These are phyloP conservation scores for Actinernus sp. DNA, from an alignment of 92 coral and sea anemone species.

Conservation along the genomic window DNA sequence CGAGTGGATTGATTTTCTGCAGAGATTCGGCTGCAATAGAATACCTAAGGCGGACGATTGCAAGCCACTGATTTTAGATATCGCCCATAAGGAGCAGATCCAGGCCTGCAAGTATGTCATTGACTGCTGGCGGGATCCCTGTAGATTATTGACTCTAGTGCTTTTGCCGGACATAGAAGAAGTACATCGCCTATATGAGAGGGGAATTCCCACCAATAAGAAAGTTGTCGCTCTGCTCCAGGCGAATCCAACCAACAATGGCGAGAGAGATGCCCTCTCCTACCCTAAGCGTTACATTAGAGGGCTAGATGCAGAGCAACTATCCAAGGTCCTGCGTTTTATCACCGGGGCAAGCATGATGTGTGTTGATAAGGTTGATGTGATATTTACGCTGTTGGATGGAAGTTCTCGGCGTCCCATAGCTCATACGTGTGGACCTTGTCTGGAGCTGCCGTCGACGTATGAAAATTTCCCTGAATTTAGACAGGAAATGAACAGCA, in stretches of 20 bases:
- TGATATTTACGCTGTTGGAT: conserved; percentile 21
- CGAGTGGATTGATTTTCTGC: too few relatives aligned
- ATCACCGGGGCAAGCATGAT: conserved; percentile 15
- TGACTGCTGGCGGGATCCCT: conserved; percentile 41
- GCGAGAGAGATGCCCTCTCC: conserved; percentile 23
- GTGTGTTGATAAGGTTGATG: conserved; percentile 14
- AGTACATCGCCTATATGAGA: conserved; percentile 31
- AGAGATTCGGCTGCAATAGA: too few relatives aligned
- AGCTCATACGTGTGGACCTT: too few relatives aligned
- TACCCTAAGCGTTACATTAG: conserved; percentile 21
- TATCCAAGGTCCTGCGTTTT: conserved; percentile 20
- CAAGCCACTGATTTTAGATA: conserved; percentile 42
- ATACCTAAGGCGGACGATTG: too few relatives aligned
- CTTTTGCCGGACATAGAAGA: too few relatives aligned
- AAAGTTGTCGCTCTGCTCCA: conserved; percentile 23
- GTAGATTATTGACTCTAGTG: too few relatives aligned
- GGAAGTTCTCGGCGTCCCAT: too few relatives aligned
- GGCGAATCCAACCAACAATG: conserved; percentile 27
- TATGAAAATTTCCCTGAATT: too few relatives aligned
- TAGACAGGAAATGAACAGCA: too few relatives aligned
- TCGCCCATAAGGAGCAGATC: conserved; percentile 65
- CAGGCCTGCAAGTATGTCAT: conserved; percentile 42
- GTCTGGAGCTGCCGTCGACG: too few relatives aligned
- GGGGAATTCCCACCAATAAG: conserved; percentile 33
- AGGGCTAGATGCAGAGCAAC: too few relatives aligned